Evolutionary conservation across 2,113 vertebrate species (phyloP), one percentile per base, ranked within the genome.

Genomic region (Tonatia bakeri): DNA sequence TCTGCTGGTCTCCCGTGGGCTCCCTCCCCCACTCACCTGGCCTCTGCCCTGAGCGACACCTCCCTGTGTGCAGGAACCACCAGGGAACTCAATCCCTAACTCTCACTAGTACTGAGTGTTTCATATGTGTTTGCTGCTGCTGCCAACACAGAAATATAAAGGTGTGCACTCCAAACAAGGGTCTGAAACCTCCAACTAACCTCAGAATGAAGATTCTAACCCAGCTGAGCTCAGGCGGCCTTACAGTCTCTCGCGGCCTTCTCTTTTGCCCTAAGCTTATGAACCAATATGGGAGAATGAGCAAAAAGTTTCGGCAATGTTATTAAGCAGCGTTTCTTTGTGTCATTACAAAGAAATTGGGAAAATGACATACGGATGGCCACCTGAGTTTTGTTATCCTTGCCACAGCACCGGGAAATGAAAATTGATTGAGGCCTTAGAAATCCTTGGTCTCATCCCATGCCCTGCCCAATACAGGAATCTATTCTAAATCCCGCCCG

Each of bases 1-100:
- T 26, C n/a, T 0, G 5, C 10, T 4, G 24, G 52, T 3, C 31
- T 75, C 75, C 17, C 2, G 15, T 1, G 50, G 65, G 38, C 7
- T 70, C 65, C 36, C 47, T n/a, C 22, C 40, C 22, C 40, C 9
- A 0, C n/a, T 56, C 16, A n/a, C 43, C 33, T 19, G 24, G 38
- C 47, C 33, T 76, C 67, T 76, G 7, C 45, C 4, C 45, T 77
- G 5, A 26, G 70, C 56, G 59, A 4, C 14, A 10, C 3, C 12
- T 69, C 0, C 76, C 26, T 15, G 85, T 77, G 7, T 10, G 2
- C 36, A 47, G 28, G 52, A 38, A 40, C 64, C 1, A 14, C 16
- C 22, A 4, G 31, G 28, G 26, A 70, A 8, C 33, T 72, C 36
- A 67, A 3, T 5, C 20, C 8, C 61, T 38, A 4, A 7, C 17